Percentiles rank a stretch among this genome's conserved stretches.
Evolutionary conservation across 2,797 vertebrate genomes (phyloP).

Genomic region (Atherinosoma microstoma): DNA sequence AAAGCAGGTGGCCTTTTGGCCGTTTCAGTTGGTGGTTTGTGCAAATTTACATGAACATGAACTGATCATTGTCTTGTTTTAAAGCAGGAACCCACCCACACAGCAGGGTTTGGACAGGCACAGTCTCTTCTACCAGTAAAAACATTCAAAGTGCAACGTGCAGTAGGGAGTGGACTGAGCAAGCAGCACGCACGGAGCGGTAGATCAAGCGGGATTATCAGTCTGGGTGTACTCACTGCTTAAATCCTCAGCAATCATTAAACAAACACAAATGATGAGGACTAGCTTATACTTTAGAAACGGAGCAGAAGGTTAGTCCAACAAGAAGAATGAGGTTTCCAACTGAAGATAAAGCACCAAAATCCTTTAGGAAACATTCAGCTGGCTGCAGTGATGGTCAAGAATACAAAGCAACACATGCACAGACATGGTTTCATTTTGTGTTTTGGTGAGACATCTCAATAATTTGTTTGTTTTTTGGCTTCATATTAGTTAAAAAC

Average conservation of each 20-base stretch:
- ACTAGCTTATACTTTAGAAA: conserved; percentile 13
- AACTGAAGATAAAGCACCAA: not conserved
- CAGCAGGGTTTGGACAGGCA: conserved; percentile 17
- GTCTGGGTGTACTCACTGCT: conserved; percentile 20
- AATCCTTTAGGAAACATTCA: not conserved
- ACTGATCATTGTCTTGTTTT: conserved; percentile 1
- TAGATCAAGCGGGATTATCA: conserved; percentile 22
- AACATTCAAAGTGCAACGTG: conserved; percentile 3
- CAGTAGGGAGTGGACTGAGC: conserved; percentile 13
- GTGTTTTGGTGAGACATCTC: not conserved
- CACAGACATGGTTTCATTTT: not conserved
- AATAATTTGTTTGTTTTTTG: not conserved
- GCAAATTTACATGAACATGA: not conserved
- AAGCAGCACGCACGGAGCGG: conserved; percentile 7
- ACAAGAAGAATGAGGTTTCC: not conserved
- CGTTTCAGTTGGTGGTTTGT: not conserved
- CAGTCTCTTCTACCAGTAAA: not conserved
- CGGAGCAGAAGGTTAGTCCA: not conserved
- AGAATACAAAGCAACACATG: conserved; percentile 5
- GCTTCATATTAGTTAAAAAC: too few relatives aligned
- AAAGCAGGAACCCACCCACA: not conserved
- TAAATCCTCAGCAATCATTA: conserved; percentile 12
- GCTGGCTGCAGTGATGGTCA: not conserved
- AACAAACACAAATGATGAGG: conserved; percentile 14
- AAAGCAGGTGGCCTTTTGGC: conserved; percentile 4